A percentile compares a stretch with the other conserved stretches of the same genome.
These are phyloP conservation scores for Corvus cornix DNA, from an alignment of 2,113 vertebrate species.

Conservation along the genomic window DNA sequence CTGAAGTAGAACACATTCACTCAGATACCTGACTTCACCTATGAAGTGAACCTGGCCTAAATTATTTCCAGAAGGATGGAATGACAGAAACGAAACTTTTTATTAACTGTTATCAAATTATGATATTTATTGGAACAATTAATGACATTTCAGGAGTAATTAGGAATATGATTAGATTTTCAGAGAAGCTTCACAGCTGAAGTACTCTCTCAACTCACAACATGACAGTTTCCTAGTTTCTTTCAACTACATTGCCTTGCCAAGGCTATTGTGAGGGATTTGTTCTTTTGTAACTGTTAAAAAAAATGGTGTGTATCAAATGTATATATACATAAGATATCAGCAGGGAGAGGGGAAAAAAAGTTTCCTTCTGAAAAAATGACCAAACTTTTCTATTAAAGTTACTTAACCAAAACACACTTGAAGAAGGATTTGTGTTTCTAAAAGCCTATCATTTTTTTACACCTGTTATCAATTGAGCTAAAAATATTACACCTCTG, in stretches of 20 bases:
- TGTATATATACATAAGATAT: neutral
- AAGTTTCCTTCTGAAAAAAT: neutral
- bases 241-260: neutral
- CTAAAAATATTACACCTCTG: constrained; percentile 1
- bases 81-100: neutral
- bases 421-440: neutral
- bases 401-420: neutral
- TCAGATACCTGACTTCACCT: neutral
- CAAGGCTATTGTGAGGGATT: neutral
- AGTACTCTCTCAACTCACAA: neutral
- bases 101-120: neutral
- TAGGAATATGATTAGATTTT: neutral
- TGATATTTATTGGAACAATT: neutral
- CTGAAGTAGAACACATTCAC: neutral
- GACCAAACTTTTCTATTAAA: neutral
- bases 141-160: neutral
- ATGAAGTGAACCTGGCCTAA: neutral
- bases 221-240: neutral
- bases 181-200: neutral
- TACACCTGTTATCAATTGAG: neutral
- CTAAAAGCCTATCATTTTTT: neutral
- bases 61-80: neutral
- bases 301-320: neutral
- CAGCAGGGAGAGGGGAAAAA: neutral
- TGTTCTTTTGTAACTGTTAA: neutral